Conservation (phyloP, 2,797 vertebrate species). For the Dryobates pubescens region DNA sequence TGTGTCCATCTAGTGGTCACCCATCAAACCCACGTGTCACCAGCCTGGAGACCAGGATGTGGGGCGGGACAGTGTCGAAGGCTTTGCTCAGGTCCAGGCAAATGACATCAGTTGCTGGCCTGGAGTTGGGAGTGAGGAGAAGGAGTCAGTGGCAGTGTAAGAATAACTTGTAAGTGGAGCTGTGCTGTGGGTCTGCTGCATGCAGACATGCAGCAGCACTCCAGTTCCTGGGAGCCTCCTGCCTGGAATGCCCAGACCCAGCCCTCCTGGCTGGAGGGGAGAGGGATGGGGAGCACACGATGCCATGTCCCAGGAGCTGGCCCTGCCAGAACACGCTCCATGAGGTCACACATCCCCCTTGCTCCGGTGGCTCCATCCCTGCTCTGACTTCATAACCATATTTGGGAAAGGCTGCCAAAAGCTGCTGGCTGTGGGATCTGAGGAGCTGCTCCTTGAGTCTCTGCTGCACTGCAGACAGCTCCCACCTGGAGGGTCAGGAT, state of each 20-base stretch:
- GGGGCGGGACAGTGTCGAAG: too few species aligned
- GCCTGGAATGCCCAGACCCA: not conserved
- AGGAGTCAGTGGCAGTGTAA: not conserved
- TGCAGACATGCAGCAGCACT: not conserved
- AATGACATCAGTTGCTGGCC: too few species aligned
- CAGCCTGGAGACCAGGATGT: too few species aligned
- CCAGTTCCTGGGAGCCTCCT: not conserved
- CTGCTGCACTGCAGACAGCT: not conserved
- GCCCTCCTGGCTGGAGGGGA: not conserved
- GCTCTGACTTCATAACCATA: conserved; percentile 12
- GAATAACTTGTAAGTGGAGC: not conserved
- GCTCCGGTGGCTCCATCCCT: not conserved
- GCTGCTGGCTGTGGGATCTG: not conserved
- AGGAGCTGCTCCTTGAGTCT: not conserved
- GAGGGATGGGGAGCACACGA: not conserved
- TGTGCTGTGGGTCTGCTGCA: not conserved
- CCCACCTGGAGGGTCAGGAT: not conserved
- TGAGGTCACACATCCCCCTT: conserved; percentile 14
- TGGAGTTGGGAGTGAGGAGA: not conserved
- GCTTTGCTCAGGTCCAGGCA: too few species aligned
- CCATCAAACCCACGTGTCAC: too few species aligned
- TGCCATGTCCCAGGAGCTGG: not conserved
- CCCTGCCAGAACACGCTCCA: not conserved
- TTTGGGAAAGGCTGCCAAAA: conserved; percentile 38
- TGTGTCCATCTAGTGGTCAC: too few species aligned